These are phyloP conservation scores for Drosophila ohnishii DNA, from an alignment of 1,140 invertebrate genomes.

Conservation along the genomic window DNA sequence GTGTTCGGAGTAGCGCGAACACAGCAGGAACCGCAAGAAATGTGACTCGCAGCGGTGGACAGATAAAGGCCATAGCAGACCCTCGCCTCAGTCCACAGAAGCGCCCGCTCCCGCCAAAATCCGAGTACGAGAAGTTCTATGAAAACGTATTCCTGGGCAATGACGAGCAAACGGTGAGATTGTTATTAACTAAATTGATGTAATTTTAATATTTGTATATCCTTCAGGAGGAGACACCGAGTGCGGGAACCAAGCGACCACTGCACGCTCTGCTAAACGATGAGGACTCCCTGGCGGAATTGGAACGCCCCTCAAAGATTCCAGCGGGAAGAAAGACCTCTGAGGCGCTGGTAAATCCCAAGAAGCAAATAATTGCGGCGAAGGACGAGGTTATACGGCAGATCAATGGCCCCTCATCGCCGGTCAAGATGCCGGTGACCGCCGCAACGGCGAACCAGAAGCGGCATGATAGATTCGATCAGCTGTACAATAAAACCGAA, in stretches of 20 bases:
- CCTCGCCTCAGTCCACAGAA: background rate
- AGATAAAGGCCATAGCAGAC: background rate
- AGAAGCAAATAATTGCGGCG: background rate
- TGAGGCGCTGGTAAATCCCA: background rate
- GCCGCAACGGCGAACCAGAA: background rate
- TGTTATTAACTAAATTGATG: background rate
- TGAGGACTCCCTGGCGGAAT: background rate
- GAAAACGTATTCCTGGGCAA: conserved; percentile 22
- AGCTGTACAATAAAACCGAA: conserved; percentile 24
- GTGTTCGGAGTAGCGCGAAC: background rate
- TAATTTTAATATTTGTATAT: background rate
- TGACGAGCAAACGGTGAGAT: background rate
- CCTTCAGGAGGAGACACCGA: background rate
- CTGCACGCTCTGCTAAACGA: conserved; percentile 9
- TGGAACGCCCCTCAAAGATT: background rate
- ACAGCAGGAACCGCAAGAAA: background rate
- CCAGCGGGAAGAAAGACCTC: background rate
- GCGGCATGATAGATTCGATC: conserved; percentile 8
- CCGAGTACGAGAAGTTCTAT: conserved; percentile 38
- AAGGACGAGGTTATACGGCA: conserved; percentile 27
- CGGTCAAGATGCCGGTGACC: background rate
- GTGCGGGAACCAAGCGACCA: background rate
- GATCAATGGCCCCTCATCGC: conserved; percentile 10
- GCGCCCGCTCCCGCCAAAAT: conserved; percentile 30
- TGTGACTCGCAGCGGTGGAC: background rate